These are phyloP conservation scores for Drosophila mayri DNA, from an alignment of 1,140 invertebrate genomes.

Conservation along the genomic window DNA sequence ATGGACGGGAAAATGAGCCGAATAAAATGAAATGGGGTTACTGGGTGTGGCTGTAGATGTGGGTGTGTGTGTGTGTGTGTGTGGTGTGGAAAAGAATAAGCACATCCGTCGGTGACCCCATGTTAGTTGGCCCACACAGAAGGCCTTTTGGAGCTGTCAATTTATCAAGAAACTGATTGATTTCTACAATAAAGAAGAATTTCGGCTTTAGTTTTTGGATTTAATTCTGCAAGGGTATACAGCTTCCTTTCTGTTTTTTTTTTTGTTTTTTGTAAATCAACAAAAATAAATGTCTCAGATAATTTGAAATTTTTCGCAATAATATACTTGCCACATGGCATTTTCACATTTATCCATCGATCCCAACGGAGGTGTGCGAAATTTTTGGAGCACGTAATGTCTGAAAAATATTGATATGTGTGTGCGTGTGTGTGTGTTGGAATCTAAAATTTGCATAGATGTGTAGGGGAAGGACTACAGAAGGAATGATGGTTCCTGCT, in stretches of 20 bases:
- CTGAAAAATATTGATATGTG: conserved; percentile 47
- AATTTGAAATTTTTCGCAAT: conserved; percentile 16
- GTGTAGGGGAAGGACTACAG: not conserved
- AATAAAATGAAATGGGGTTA: conserved; percentile 6
- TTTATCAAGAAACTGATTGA: conserved; percentile 13
- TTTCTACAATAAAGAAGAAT: not conserved
- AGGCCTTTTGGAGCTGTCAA: not conserved
- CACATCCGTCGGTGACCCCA: conserved; percentile 13
- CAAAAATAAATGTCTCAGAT: conserved; percentile 13
- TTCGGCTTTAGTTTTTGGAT: too few species aligned
- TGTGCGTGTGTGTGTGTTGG: conserved; percentile 6
- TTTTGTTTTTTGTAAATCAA: conserved; percentile 8
- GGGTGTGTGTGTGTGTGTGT: not conserved
- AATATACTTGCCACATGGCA: conserved; percentile 29
- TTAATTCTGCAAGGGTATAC: too few species aligned
- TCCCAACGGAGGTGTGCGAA: conserved; percentile 22
- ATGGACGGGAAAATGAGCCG: conserved; percentile 2
- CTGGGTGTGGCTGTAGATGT: not conserved
- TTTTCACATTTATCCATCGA: conserved; percentile 39
- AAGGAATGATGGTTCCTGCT: conserved; percentile 48
- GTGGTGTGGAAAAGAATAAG: not conserved
- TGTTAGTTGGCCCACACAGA: not conserved
- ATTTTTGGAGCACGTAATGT: conserved; percentile 35
- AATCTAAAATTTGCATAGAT: conserved; percentile 40
- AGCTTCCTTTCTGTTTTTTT: not conserved